These are phyloP conservation scores for Neotragus moschatus DNA, from an alignment of 2,113 vertebrate species.

Conservation along the genomic window DNA sequence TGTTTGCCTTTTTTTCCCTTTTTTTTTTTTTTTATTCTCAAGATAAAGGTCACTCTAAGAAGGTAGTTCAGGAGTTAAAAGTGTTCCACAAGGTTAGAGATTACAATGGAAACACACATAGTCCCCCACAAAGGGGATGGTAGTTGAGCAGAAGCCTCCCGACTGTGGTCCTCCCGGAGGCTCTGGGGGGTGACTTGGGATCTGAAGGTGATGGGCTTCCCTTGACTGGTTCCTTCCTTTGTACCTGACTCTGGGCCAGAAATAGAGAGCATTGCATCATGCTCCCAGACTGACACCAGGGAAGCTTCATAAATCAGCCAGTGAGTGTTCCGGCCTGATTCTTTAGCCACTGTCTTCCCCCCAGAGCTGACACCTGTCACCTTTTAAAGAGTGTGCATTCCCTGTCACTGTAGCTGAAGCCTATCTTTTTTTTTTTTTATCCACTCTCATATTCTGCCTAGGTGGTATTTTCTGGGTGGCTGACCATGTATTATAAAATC, in stretches of 20 bases:
- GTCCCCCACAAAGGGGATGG: neutral
- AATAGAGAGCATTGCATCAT: slow-evolving; percentile 45
- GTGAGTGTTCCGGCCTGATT: slow-evolving; percentile 36
- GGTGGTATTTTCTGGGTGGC: slow-evolving; percentile 7
- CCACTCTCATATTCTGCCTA: neutral
- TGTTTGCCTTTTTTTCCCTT: neutral
- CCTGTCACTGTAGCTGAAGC: slow-evolving; percentile 14
- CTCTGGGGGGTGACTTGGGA: neutral
- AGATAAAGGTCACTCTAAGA: slow-evolving; percentile 38
- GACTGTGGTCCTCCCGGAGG: neutral
- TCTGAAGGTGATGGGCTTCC: slow-evolving; percentile 29
- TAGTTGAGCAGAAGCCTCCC: neutral
- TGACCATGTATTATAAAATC: slow-evolving; percentile 24
- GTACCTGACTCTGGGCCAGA: neutral
- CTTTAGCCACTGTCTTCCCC: slow-evolving; percentile 48
- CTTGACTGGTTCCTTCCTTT: slow-evolving; percentile 53
- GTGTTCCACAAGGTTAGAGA: neutral
- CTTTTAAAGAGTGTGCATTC: slow-evolving; percentile 31
- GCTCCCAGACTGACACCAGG: slow-evolving; percentile 29
- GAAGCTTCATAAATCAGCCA: slow-evolving; percentile 58
- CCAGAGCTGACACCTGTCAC: slow-evolving; percentile 40
- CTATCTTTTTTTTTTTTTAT: slow-evolving; percentile 23
- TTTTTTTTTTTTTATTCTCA: neutral
- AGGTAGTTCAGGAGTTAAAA: slow-evolving; percentile 19
- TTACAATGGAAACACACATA: neutral